Evolutionary conservation across 2,888 invertebrate genomes (phyloP), one percentile per base, ranked within the genome.

Genomic region (Caenorhabditis drosophilae): DNA sequence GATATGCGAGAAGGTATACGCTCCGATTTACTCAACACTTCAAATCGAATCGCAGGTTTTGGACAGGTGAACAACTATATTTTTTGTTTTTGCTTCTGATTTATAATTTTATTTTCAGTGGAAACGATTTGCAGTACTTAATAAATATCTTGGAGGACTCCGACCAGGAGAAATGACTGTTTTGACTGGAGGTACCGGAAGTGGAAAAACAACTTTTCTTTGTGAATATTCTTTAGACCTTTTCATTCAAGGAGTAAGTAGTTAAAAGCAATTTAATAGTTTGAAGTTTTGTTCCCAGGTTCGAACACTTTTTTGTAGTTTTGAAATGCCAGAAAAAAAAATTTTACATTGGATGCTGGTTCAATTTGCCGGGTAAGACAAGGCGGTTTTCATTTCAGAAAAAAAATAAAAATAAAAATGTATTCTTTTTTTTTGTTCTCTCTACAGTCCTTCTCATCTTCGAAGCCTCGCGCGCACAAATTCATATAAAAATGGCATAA

Each of bases 1-100:
- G 86, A 86, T 70, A 80, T 86, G 40, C 83, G 84, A 49, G 84
- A 84, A 51, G 79, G 77, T 42, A 76, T 82, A 22, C 73, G 78
- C 49, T 70, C 77, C 35, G 82, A 82, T 51, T 61, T 82, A 46
- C 59, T 82, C 40, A 71, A 79, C 47, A 59, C 67, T 4, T 55
- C 62, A 26, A 69, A 58, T 16, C 50, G 75, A 36, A 36, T 67
- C 40, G 53, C 53, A 31, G 79, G 80, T 20, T 66, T 77, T 34
- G 75, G 77, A 36, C 73, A 75, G 66, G 79, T 78, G n/a, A 44
- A 20, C 11, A 18, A 31, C 12, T 12, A 31, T 31, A 9, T 31
- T 31, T 31, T 31, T 4, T 4, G 20, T 16, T 9, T 6, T 20
- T 9, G 20, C 23, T 40, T 7, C 9, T 18, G 40, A 7, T 9